Evolutionary conservation across 2,888 invertebrate genomes (phyloP).

Genomic region (Lithophane leautieri): DNA sequence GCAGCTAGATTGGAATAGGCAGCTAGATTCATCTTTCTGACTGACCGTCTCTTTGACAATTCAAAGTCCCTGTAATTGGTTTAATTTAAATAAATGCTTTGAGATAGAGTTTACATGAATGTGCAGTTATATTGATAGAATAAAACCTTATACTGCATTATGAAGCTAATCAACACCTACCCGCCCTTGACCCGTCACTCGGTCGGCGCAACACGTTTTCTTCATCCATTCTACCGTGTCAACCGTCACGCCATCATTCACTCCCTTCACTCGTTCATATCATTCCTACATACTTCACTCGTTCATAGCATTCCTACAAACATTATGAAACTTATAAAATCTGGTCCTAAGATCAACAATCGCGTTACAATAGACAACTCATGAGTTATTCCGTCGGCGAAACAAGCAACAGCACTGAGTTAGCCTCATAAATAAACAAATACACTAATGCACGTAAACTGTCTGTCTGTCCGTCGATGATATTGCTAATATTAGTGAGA

Average conservation of each 20-base stretch:
- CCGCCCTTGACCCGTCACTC: background rate
- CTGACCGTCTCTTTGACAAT: background rate
- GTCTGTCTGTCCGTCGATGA: slow-evolving; percentile 56
- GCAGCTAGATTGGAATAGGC: background rate
- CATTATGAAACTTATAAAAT: background rate
- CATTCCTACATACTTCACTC: background rate
- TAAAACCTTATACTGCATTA: background rate
- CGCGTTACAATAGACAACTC: background rate
- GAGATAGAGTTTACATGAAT: background rate
- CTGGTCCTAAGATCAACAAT: background rate
- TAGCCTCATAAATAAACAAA: slow-evolving; percentile 37
- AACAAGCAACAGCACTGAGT: slow-evolving; percentile 20
- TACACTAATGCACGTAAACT: slow-evolving; percentile 44
- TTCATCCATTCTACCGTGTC: background rate
- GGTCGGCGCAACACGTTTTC: background rate
- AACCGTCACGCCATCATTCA: background rate
- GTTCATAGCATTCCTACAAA: no score
- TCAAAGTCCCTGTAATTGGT: background rate
- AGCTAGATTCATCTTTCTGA: background rate
- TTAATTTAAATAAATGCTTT: background rate
- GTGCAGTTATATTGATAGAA: background rate
- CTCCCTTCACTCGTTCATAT: background rate
- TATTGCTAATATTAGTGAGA: slow-evolving; percentile 43
- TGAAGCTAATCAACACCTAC: no score
- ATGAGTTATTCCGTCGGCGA: background rate